A percentile compares a stretch with the other conserved stretches of the same genome.
These are phyloP conservation scores for Amblyjoppa fuscipennis DNA, from an alignment of 2,888 invertebrate species.

Conservation along the genomic window DNA sequence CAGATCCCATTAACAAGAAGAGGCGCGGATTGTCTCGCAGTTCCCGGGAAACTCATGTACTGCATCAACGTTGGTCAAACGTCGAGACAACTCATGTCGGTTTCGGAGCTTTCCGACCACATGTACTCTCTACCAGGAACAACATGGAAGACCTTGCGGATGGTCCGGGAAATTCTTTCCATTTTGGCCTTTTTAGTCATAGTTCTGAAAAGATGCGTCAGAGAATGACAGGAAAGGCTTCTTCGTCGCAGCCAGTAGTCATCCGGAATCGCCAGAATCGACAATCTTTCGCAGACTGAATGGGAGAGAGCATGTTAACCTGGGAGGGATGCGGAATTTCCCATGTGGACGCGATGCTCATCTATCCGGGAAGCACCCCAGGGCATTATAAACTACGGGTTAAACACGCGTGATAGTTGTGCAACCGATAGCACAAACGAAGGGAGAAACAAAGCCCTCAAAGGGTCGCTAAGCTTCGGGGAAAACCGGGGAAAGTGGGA, in stretches of 20 bases:
- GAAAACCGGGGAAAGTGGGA: neutral
- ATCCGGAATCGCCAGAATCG: neutral
- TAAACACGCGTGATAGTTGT: neutral
- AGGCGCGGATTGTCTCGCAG: conserved; percentile 4
- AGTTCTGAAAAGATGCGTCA: too few relatives aligned
- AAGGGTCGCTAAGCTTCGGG: conserved; percentile 22
- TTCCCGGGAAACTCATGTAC: conserved; percentile 4
- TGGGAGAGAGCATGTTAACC: neutral
- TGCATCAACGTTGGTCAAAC: conserved; percentile 1
- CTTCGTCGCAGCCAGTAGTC: neutral
- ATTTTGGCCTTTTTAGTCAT: too few relatives aligned
- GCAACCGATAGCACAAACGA: neutral
- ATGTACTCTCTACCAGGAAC: too few relatives aligned
- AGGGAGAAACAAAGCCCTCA: neutral
- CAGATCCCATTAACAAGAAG: conserved; percentile 23
- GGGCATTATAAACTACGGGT: neutral
- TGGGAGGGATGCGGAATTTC: neutral
- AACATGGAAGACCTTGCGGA: neutral
- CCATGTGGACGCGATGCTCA: neutral
- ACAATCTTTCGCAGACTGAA: neutral
- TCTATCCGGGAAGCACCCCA: neutral
- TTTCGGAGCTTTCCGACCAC: neutral
- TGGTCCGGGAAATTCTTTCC: too few relatives aligned
- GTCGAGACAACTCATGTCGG: neutral
- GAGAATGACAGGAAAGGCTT: too few relatives aligned